Evolutionary conservation across 1,140 invertebrate genomes (phyloP), one percentile per base, ranked within the genome.

Genomic region (Drosophila varians): DNA sequence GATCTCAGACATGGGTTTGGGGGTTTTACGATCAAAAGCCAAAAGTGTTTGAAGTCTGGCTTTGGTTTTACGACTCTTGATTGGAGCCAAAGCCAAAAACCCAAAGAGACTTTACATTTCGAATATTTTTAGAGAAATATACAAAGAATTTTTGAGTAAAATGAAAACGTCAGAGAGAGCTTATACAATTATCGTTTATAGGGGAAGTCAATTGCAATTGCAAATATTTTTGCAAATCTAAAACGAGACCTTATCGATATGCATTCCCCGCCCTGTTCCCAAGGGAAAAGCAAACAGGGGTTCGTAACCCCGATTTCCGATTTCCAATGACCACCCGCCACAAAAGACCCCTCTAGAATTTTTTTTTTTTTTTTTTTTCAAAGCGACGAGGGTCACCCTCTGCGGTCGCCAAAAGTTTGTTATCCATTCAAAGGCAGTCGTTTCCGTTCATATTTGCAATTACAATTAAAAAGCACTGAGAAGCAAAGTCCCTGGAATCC

Each of bases 391-490:
- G 53, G 53, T 55, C 40, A 25, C 45, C 23, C 25, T 23, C 11
- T 66, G 58, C 60, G 45, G 62, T 65, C 58, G 46, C n/a, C 36
- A 16, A 36, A 42, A 45, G 2, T 66, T 42, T 66, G 45, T 66
- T 62, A 83, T 74, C 55, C 80, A 87, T 87, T 60, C 49, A 87
- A 86, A 86, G 55, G 55, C 62, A 57, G 51, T 65, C 55, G 58
- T 64, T 86, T 86, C 80, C 80, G 80, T 55, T 71, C 62, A 74
- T 86, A 86, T 80, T 86, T 80, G 80, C 80, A 74, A 86, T 77
- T 86, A 80, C 76, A 86, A 80, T 74, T 73, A 40, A 80, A 79
- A 31, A 52, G 4, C 36, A 42, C 6, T 28, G 11, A 11, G 7
- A 6, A 18, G 7, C 18, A 11, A 43, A 34, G 19, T 34, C 36